Evolutionary conservation across 2,113 vertebrate species (phyloP), one percentile per base, ranked within the genome.

Genomic region (Elephas maximus): DNA sequence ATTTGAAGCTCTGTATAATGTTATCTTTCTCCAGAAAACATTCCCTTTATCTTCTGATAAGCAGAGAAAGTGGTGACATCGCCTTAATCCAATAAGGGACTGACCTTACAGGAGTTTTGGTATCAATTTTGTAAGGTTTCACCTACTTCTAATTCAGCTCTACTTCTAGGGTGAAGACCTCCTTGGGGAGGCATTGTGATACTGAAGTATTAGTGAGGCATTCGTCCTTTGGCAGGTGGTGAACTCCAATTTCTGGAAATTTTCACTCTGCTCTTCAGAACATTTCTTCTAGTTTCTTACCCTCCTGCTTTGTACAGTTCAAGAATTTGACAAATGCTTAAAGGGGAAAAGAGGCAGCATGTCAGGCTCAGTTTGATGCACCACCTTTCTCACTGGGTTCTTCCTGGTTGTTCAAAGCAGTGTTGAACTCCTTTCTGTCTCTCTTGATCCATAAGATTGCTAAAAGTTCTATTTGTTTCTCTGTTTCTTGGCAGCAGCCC

Each of bases 271-370:
- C 26, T 21, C 11, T 85, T 88, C 30, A 92, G 62, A 87, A 6
- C 2, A 0, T 86, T 94, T 76, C 7, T 91, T 95, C 10, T 62
- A 81, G 2, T 60, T 92, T 90, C 10, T 67, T 63, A 69, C 2
- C 1, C 24, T 78, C 8, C 11, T 93, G 15, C 14, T 88, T 84
- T 71, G 11, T 44, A 89, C 26, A 90, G 21, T 44, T 96, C 37
- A 90, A 74, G 3, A 94, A 79, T 82, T 44, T 96, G 21, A 2
- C 33, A 82, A 77, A 82, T 51, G 3, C 9, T 93, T 95, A 89
- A 45, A 71, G 62, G 5, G 30, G 24, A 91, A 94, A 86, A 51
- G 6, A 85, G 21, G 8, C 9, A 82, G 2, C 28, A 33, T 48
- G 11, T 33, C 6, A 92, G 9, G 24, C 28, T 95, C 26, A 90